A percentile compares a stretch with the other conserved stretches of the same genome.
phyloP scores from a whole-genome alignment of 2,888 invertebrate species.

The Eulithis prunata region DNA sequence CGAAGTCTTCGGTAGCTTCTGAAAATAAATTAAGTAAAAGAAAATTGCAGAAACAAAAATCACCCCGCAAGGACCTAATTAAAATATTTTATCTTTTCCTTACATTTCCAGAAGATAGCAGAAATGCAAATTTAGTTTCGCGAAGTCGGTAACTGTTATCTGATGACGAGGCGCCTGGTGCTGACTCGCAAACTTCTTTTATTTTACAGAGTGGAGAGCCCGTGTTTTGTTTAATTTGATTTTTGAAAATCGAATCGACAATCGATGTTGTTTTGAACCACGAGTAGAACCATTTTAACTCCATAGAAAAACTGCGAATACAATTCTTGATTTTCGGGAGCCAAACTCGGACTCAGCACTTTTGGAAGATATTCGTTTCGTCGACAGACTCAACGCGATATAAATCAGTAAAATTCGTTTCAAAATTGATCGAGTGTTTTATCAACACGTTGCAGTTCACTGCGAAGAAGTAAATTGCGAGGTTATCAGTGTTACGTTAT shows the following conservation, averaged over 20 bases:
- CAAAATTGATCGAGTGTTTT: constrained; percentile 42
- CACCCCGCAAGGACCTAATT: constrained; percentile 31
- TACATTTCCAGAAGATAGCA: constrained; percentile 37
- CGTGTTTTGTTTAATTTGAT: no score
- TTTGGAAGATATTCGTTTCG: constrained; percentile 48
- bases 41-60: constrained; percentile 21
- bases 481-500: not conserved
- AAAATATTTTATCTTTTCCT: constrained; percentile 40
- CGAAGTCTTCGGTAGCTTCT: not conserved
- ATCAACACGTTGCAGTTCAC: constrained; percentile 40
- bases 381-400: constrained; percentile 35
- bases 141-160: constrained; percentile 57
- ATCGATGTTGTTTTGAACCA: no score
- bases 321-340: no score
- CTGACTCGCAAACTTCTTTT: constrained; percentile 57
- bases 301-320: no score
- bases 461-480: constrained; percentile 11
- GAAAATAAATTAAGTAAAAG: constrained; percentile 2
- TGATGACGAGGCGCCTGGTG: constrained; percentile 50
- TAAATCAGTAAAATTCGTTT: constrained; percentile 47
- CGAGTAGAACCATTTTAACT: no score
- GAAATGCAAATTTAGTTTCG: constrained; percentile 47
- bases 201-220: constrained; percentile 34
- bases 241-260: no score
- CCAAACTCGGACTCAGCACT: no score